Evolutionary conservation across 2,113 vertebrate species (phyloP), one percentile per base, ranked within the genome.

Genomic region (Mastomys coucha): DNA sequence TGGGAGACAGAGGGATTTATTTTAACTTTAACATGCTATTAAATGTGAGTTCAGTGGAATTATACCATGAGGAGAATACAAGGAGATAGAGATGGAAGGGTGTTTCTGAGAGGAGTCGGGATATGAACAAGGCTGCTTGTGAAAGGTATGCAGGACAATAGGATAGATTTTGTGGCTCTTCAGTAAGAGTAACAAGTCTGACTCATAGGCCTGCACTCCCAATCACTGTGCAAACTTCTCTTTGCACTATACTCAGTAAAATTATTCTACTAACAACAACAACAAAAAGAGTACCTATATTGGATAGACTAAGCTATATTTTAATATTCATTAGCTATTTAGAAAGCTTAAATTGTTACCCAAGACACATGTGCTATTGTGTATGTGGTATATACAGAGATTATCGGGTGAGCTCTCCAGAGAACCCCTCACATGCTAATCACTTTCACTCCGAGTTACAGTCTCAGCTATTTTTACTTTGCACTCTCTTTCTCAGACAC

Each of bases 401-500:
- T 73, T 84, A 69, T 86, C 26, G 36, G 51, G 1, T 60, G 33
- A 53, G 31, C 24, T 60, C 67, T 63, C 81, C 31, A 80, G 85
- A 45, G 2, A 33, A 26, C 19, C 56, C 49, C 28, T n/a, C n/a
- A 28, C 16, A 19, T 45, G 56, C 22, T 33, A 77, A 63, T 89
- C 36, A n/a, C 56, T n/a, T 7, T 13, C 49, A 17, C 31, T 58
- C 58, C 14, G 51, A 89, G 67, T 28, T 82, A 51, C 9, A 8
- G 5, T 45, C n/a, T 42, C 87, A 53, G 56, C 28, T 95, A n/a
- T 84, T 89, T 93, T 69, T 39, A 77, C 8, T 51, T 94, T 78
- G 72, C 9, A 89, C 42, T 84, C 16, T 69, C 24, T 84, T 93
- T 69, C 82, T 89, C 31, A 75, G 12, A 82, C 22, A n/a, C 0